phyloP scores from a whole-genome alignment of 2,888 invertebrate genomes.

The Drosophila atroscutellata region DNA sequence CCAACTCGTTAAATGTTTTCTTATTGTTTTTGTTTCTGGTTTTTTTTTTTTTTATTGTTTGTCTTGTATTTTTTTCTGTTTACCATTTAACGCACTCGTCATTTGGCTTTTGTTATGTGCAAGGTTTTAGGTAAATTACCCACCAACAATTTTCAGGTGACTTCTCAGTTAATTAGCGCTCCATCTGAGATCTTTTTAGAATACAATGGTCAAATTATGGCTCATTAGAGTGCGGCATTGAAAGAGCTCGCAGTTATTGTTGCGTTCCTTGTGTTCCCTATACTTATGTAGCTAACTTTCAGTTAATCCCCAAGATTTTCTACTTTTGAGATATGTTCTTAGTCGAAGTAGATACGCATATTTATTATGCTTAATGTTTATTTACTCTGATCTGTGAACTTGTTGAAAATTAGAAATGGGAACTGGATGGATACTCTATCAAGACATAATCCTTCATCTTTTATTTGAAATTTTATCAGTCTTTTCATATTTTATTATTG shows the following conservation, averaged over 20 bases:
- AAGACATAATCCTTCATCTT: neutral
- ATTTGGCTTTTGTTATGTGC: slow-evolving; percentile 58
- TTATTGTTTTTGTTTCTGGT: slow-evolving; percentile 23
- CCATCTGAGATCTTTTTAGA: slow-evolving; percentile 38
- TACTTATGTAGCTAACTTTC: slow-evolving; percentile 10
- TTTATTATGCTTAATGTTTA: neutral
- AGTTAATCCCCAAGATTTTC: neutral
- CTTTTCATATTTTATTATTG: neutral
- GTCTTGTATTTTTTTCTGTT: slow-evolving; percentile 13
- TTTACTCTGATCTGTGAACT: slow-evolving; percentile 14
- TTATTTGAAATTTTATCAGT: neutral
- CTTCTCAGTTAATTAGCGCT: slow-evolving; percentile 77
- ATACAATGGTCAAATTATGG: slow-evolving; percentile 73
- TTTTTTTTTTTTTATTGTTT: slow-evolving; percentile 15
- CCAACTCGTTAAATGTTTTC: slow-evolving; percentile 52
- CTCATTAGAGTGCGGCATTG: slow-evolving; percentile 66
- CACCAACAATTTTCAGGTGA: slow-evolving; percentile 50
- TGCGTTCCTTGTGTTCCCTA: slow-evolving; percentile 7
- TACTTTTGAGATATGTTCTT: slow-evolving; percentile 7
- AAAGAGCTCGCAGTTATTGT: slow-evolving; percentile 25
- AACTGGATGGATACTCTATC: too few relatives aligned
- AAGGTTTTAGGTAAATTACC: slow-evolving; percentile 48
- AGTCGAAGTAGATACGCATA: neutral
- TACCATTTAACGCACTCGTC: slow-evolving; percentile 57
- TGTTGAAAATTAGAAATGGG: neutral